Base-by-base conservation (phyloP, 2,888 invertebrate genomes). In the Erpobdella octoculata region DNA sequence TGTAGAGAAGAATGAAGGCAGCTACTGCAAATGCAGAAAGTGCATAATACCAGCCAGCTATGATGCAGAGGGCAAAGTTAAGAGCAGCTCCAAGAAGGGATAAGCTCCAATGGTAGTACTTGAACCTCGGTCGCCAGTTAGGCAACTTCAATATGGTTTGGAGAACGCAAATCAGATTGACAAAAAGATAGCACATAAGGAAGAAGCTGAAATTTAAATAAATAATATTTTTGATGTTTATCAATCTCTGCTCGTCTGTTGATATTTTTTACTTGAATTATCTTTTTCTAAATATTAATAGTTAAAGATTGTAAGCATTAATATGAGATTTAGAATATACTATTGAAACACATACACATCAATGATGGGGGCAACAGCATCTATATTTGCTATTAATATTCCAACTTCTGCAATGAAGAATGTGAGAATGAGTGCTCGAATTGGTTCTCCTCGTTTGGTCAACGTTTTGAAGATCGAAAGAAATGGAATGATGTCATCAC, bases 101-200 rank as follows among this genome's bases (percentile, higher is more conserved):
- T 62, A 78, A 72, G 5, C 74, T 74, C 96, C 96, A 97, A 83
- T 97, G 96, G 83, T 96, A 97, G 82, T 91, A 96, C 83, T 90
- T 91, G 86, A 97, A 97, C 74, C 96, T 88, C 2, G 96, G 97
- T 75, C 97, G 87, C 97, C 97, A 97, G 83, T 93, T 95, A 9
- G 97, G 96, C 36, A 95, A 72, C 72, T 82, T 80, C 58, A 97
- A 86, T 12, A 97, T 86, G 0, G 95, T 95, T 85, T 98, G 97
- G 64, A 97, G 87, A 71, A 94, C 95, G 83, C 96, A 97, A 38
- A 96, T 95, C 69, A 97, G 87, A 84, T 97, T 97, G 15, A 97
- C 95, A 83, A 97, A 96, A 71, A 95, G 93, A 83, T 97, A 97
- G 85, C 97, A 98, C 96, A 97, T 96, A 76, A 97, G 88, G 88